A percentile compares a stretch with the other conserved stretches of the same genome.
These are phyloP conservation scores for Halcyon malimbica DNA, from an alignment of 2,113 vertebrate species.

Conservation along the genomic window DNA sequence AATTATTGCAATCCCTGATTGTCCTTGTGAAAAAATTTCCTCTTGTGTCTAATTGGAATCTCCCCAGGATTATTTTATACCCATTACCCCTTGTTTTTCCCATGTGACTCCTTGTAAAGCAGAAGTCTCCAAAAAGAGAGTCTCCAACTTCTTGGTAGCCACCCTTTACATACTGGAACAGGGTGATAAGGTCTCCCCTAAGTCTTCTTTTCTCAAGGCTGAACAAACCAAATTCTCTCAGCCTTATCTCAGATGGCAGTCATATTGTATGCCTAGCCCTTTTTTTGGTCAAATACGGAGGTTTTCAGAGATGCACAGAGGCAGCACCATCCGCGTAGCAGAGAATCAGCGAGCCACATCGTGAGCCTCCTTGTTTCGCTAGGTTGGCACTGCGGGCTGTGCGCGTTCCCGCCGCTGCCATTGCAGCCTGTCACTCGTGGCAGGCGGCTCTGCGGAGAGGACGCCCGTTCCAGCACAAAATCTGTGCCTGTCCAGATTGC, in stretches of 20 bases:
- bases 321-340: neutral
- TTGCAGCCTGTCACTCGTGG: neutral
- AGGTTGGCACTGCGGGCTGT: rapidly evolving
- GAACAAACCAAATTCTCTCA: neutral
- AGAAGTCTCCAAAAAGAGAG: neutral
- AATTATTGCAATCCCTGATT: neutral
- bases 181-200: neutral
- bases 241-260: neutral
- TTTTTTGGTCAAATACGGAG: neutral
- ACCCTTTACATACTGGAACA: neutral
- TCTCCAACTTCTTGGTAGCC: neutral
- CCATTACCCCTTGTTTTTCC: neutral
- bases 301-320: neutral
- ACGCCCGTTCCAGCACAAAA: neutral
- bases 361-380: neutral
- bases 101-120: neutral
- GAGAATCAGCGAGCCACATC: rapidly evolving
- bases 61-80: neutral
- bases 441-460: neutral
- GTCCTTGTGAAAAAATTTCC: neutral
- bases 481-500: conserved; percentile 33
- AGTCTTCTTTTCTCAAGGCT: neutral
- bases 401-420: rapidly evolving
- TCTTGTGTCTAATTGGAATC: neutral
- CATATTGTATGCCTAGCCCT: neutral